phyloP scores from a whole-genome alignment of 2,113 vertebrate genomes.

The Hydrolagus affinis region DNA sequence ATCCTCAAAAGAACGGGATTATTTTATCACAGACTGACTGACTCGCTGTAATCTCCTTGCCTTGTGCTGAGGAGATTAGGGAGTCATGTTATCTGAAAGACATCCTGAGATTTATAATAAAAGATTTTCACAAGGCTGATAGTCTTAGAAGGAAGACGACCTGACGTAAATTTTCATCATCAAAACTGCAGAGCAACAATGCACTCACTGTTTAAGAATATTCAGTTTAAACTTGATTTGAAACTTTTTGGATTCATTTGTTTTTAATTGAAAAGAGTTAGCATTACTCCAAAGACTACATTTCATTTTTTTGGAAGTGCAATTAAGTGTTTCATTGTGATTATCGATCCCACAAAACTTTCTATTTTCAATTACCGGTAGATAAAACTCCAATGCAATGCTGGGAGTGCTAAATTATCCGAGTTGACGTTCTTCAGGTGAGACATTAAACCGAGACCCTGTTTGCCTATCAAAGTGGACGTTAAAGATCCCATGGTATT shows the following conservation, averaged over 20 bases:
- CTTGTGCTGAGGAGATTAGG: conserved; percentile 9
- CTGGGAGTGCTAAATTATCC: background rate
- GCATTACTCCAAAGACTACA: no score
- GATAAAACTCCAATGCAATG: conserved; percentile 16
- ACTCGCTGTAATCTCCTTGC: background rate
- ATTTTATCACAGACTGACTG: background rate
- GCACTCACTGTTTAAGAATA: no score
- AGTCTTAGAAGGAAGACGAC: background rate
- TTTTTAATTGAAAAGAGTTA: no score
- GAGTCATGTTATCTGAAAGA: background rate
- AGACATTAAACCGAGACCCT: background rate
- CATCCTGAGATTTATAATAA: conserved; percentile 12
- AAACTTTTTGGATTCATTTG: no score
- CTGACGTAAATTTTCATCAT: background rate
- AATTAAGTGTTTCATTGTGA: no score
- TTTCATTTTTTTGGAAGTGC: no score
- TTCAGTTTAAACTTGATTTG: no score
- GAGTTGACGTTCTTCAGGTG: background rate
- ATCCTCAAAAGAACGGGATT: background rate
- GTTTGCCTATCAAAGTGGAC: background rate
- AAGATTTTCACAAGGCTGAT: background rate
- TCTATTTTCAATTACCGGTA: conserved; percentile 14
- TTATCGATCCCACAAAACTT: background rate
- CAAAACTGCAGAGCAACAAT: no score
- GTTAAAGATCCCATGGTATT: no score